Evolutionary conservation across 2,888 invertebrate genomes (phyloP), one percentile per base, ranked within the genome.

Genomic region (Apodemia mormo): DNA sequence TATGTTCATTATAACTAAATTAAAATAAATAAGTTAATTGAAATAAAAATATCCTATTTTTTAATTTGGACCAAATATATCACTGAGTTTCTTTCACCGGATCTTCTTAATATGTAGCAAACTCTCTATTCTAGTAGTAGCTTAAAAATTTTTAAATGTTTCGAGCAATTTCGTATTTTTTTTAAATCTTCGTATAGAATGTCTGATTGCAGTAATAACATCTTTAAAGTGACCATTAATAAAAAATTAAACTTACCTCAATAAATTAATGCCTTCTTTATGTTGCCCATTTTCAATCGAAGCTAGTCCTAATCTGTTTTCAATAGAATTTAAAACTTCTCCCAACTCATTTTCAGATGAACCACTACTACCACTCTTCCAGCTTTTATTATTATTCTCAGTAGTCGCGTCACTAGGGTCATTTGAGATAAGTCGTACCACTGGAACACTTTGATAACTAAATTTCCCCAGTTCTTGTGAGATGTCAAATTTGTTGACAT

Each of bases 281-380:
- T 87, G 84, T 68, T 93, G 91, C 56, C 94, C 94, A 79, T 94
- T 93, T 77, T 95, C 91, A 78, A 95, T 92, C 29, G 94, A 95
- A 76, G 94, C 93, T 68, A 95, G 81, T 2, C 95, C 96, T 73
- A 94, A 87, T 81, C 89, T 91, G 73, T 95, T 94, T 79, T 95
- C 95, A 75, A 94, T 94, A 54, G 95, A 94, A 74, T 95, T 95
- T 69, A 95, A 79, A 10, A 95, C 94, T 73, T 91, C 83, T 66
- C 94, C 90, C 73, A 95, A 90, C 68, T 87, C 87, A 80, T 87
- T 85, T 58, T 86, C 84, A 22, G 86, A 81, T 49, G 82, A 80
- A 33, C 88, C 86, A 72, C 77, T 81, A 29, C 74, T 75, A 9
- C 77, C 75, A 56, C 78, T 80, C 12, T 79, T 40, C 73, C 75